Evolutionary conservation across 2,888 invertebrate genomes (phyloP).

Genomic region (Trachelus iudaicus): DNA sequence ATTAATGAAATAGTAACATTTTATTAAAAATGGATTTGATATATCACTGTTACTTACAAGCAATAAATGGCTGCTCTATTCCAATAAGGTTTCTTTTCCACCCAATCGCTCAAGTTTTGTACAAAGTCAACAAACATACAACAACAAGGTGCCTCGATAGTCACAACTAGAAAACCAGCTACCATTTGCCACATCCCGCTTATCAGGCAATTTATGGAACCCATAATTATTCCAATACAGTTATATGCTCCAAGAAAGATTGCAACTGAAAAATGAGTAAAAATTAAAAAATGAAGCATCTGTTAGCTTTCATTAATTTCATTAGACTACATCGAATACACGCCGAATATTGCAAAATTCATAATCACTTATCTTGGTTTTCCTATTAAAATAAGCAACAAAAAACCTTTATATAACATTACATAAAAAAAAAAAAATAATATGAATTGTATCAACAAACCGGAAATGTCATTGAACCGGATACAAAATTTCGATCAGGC

Average conservation of each 20-base stretch:
- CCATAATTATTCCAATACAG: constrained; percentile 74
- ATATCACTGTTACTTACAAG: constrained; percentile 73
- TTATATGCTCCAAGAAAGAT: constrained; percentile 85
- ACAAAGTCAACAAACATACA: constrained; percentile 97
- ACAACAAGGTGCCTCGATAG: constrained; percentile 96
- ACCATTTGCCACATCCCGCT: constrained; percentile 89
- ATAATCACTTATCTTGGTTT: background rate
- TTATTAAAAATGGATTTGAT: background rate
- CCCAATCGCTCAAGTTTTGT: constrained; percentile 83
- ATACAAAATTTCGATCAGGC: background rate
- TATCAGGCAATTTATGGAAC: constrained; percentile 75
- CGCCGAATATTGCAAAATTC: background rate
- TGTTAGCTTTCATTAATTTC: background rate
- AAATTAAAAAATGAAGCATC: constrained; percentile 35
- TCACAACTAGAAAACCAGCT: constrained; percentile 87
- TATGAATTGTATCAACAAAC: background rate
- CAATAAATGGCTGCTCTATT: constrained; percentile 88
- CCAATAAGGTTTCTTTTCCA: constrained; percentile 89
- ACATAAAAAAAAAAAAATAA: background rate
- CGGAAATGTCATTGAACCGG: background rate
- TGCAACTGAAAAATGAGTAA: constrained; percentile 74
- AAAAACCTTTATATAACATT: background rate
- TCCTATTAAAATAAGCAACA: background rate
- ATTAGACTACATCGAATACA: background rate
- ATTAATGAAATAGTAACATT: background rate